These are phyloP conservation scores for Bombus affinis DNA, from an alignment of 1,140 invertebrate genomes.

Conservation along the genomic window DNA sequence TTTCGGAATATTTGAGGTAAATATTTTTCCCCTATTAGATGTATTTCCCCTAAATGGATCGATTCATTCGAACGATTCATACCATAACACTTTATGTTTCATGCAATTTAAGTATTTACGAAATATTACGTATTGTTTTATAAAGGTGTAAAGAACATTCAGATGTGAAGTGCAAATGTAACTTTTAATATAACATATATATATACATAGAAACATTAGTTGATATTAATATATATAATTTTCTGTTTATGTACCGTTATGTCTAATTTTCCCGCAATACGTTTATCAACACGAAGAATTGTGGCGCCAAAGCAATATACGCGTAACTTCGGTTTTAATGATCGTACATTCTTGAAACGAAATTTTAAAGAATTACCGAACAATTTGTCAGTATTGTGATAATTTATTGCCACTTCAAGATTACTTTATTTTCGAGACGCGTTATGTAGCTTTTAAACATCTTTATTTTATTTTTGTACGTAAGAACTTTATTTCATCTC, in stretches of 20 bases:
- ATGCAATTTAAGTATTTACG: conserved; percentile 7
- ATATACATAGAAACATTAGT: not conserved
- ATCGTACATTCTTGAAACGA: not conserved
- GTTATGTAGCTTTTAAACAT: not conserved
- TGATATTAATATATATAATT: not conserved
- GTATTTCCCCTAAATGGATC: not conserved
- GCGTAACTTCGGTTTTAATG: not conserved
- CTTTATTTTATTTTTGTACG: conserved; percentile 2
- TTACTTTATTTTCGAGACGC: not conserved
- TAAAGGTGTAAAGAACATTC: not conserved
- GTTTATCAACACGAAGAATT: conserved; percentile 11
- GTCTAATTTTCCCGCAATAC: conserved; percentile 5
- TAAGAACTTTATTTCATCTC: conserved; percentile 25
- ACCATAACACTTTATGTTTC: not conserved
- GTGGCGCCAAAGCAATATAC: conserved; percentile 35
- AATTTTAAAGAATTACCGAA: not conserved
- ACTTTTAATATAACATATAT: not conserved
- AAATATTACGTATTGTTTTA: not conserved
- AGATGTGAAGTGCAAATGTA: conserved; percentile 10
- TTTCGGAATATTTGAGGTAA: not conserved
- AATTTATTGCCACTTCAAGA: not conserved
- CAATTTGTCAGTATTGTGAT: not conserved
- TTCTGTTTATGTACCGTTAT: not conserved
- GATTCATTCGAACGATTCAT: not conserved
- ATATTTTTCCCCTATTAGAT: not conserved